A percentile compares a stretch with the other conserved stretches of the same genome.
phyloP scores from a whole-genome alignment of 64 coral and sea anemone species.

The Anthopleura sola region DNA sequence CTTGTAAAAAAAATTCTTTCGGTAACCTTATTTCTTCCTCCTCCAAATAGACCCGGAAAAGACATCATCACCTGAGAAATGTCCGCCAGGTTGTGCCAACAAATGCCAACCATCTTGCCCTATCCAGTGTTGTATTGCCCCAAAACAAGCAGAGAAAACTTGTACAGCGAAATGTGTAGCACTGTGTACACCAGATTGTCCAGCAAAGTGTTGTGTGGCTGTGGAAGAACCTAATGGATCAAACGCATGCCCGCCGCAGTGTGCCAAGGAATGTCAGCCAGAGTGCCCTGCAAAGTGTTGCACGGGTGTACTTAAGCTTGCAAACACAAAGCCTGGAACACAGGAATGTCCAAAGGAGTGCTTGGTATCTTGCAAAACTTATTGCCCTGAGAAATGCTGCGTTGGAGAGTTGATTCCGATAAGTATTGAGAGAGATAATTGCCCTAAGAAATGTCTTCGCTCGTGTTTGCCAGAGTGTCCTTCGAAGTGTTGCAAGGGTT shows the following conservation, averaged over 20 bases:
- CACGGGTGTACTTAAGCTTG: background rate
- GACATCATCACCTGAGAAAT: background rate
- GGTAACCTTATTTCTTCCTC: conserved; percentile 25
- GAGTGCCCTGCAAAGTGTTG: conserved; percentile 16
- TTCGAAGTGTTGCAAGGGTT: background rate
- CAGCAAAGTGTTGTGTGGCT: background rate
- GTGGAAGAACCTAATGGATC: background rate
- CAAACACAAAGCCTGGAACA: background rate
- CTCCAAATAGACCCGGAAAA: conserved; percentile 24
- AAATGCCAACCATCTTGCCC: conserved; percentile 16
- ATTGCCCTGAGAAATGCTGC: conserved; percentile 29
- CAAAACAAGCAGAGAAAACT: background rate
- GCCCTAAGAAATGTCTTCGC: background rate
- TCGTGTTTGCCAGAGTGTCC: conserved; percentile 12
- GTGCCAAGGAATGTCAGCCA: conserved; percentile 3
- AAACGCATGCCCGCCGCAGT: background rate
- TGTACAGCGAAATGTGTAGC: background rate
- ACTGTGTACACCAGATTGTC: conserved; percentile 3
- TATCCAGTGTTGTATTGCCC: background rate
- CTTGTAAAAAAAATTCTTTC: background rate
- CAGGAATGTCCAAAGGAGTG: conserved; percentile 19
- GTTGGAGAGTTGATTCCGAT: conserved; percentile 4
- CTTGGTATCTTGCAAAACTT: background rate
- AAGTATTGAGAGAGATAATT: background rate
- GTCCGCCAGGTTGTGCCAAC: background rate